phyloP scores from a whole-genome alignment of 2,113 vertebrate species.

The Mungos mungo region DNA sequence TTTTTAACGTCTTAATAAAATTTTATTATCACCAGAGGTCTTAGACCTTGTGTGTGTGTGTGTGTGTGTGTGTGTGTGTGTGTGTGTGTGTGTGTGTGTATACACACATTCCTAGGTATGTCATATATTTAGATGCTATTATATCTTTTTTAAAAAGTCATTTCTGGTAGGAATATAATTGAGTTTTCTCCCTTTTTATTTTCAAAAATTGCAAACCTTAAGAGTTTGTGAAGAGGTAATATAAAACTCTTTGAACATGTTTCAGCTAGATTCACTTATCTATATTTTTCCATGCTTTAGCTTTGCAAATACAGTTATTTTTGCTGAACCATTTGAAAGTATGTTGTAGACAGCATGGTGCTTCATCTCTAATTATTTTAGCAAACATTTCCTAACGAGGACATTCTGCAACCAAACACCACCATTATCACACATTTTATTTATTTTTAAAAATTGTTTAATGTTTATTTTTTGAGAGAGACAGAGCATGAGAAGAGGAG shows the following conservation, averaged over 20 bases:
- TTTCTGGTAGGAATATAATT: background rate
- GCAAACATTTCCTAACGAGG: background rate
- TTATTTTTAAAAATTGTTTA: too few relatives aligned
- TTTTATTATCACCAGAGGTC: conserved; percentile 3
- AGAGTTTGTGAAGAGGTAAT: conserved; percentile 31
- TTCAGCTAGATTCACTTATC: background rate
- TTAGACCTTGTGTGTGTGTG: background rate
- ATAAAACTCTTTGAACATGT: background rate
- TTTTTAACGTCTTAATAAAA: conserved; percentile 51
- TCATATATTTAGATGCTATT: conserved; percentile 30
- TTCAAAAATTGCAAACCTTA: background rate
- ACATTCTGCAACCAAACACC: background rate
- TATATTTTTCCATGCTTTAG: background rate
- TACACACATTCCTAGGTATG: background rate
- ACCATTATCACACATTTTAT: background rate
- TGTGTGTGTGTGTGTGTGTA: background rate
- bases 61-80: background rate
- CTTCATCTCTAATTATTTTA: background rate
- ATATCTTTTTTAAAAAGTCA: background rate
- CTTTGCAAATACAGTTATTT: background rate
- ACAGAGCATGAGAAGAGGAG: too few relatives aligned
- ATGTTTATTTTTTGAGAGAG: too few relatives aligned
- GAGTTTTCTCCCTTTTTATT: background rate
- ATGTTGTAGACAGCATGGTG: background rate
- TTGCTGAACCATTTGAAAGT: background rate